Base-by-base conservation (phyloP, 2,113 vertebrate genomes). In the Sylvia atricapilla region DNA sequence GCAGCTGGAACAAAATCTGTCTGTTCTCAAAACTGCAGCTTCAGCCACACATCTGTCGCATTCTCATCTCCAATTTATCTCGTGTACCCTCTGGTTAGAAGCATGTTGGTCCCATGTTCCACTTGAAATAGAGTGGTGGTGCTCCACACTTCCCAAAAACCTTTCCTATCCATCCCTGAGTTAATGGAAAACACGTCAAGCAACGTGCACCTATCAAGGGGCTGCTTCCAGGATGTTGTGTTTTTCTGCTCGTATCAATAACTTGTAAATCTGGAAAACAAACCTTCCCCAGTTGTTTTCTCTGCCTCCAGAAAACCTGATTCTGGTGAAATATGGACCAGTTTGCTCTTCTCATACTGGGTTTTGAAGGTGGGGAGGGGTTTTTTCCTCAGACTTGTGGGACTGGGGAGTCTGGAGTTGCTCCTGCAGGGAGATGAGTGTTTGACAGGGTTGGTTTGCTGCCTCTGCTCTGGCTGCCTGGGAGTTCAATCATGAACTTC, bases 1-100 rank as follows among this genome's bases (percentile, higher is more conserved):
- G 70, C 56, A 93, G 79, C 88, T 92, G 92, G 67, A 94, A 43
- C 37, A 35, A 83, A 82, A 86, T 84, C 78, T 80, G 69, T 24
- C 31, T 87, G 0, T 87, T 90, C 58, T 88, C 67, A 85, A 35
- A 90, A 46, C 50, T 88, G 64, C 27, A 35, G 0, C 64, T 93
- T 74, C 23, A 77, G 76, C 83, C 35, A 80, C 22, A 7, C 41
- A 55, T 96, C 63, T 90, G 68, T 89, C 73, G 33, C 11, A 0
- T 70, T 90, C 76, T 93, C 73, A 15, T 74, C 28, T 74, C 39
- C 8, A 20, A 0, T 80, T 82, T 88, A 28, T 83, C n/a, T 94
- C 8, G 2, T 37, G 22, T 87, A 27, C 37, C 16, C 43, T 84
- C 53, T 92, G 59, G 84, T 70, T 62, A 59, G 80, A 95, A 90